phyloP scores from a whole-genome alignment of 2,113 vertebrate genomes.

The Syrrhaptes paradoxus region DNA sequence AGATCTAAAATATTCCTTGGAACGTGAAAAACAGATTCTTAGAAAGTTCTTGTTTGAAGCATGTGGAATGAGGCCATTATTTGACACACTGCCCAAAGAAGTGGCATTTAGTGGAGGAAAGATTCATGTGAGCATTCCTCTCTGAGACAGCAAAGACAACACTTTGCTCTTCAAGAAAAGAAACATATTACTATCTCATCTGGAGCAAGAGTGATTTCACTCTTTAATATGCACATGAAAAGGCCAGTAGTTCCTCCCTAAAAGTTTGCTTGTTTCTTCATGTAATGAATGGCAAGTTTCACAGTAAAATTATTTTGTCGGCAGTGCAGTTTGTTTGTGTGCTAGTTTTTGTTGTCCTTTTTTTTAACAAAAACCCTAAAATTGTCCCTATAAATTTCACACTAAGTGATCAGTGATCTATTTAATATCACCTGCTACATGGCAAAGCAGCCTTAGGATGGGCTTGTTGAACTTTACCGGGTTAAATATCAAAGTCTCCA shows the following conservation, averaged over 20 bases:
- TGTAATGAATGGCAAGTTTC: neutral
- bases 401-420: neutral
- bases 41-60: neutral
- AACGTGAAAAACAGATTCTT: constrained; percentile 6
- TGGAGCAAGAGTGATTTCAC: neutral
- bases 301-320: neutral
- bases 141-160: neutral
- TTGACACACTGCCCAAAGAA: neutral
- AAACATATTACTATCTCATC: neutral
- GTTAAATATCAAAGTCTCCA: neutral
- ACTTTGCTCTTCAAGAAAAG: neutral
- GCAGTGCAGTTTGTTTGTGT: neutral
- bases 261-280: neutral
- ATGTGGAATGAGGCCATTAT: neutral
- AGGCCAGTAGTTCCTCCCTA: neutral
- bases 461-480: neutral
- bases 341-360: neutral
- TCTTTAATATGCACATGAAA: neutral
- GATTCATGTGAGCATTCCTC: neutral
- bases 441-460: neutral
- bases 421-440: neutral
- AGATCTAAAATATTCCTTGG: neutral
- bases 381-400: neutral
- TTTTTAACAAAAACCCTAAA: neutral
- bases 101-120: neutral